Base-by-base conservation (phyloP, 2,797 vertebrate species). In the Malurus splendens region DNA sequence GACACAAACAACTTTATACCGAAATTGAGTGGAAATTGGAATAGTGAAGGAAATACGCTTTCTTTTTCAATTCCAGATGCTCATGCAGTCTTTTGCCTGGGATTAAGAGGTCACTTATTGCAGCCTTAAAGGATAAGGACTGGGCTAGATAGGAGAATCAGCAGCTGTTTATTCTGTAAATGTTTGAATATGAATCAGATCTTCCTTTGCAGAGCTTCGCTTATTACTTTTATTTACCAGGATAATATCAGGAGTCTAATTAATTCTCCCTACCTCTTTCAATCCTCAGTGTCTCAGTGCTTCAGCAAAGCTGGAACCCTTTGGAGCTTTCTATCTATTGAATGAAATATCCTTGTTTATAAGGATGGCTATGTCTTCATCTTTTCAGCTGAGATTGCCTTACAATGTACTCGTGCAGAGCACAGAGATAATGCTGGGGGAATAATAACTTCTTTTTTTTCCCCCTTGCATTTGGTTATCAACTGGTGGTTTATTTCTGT, bases 91-190 rank as follows among this genome's bases (percentile, higher is more conserved):
- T 90, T 92, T 89, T 89, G 62, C 83, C 67, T 74, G 38, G 56
- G 87, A 96, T 92, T 90, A 96, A 94, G 92, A 93, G 78, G 48
- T 96, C 95, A 91, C 73, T 92, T 95, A 94, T 86, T 96, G 93
- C 92, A 92, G 91, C 75, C 92, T 93, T 83, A 65, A 86, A 93
- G 91, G 91, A 90, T 90, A 94, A 94, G 61, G 86, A 62, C 60
- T 67, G 41, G 67, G 65, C 82, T 84, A 64, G 87, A 88, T 83
- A 74, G 82, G 56, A 88, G 68, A 72, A 84, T 86, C 65, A 59
- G 73, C 68, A 82, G 92, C 92, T 95, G 94, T 95, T 96, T 96
- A 96, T 94, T 95, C 93, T 87, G 86, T 94, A 96, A 96, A 94
- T 94, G 96, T 94, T 94, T 94, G 91, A 93, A 94, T 95, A 95